A percentile compares a stretch with the other conserved stretches of the same genome.
These are phyloP conservation scores for Panthera uncia DNA, from an alignment of 2,113 vertebrate species.

Conservation along the genomic window DNA sequence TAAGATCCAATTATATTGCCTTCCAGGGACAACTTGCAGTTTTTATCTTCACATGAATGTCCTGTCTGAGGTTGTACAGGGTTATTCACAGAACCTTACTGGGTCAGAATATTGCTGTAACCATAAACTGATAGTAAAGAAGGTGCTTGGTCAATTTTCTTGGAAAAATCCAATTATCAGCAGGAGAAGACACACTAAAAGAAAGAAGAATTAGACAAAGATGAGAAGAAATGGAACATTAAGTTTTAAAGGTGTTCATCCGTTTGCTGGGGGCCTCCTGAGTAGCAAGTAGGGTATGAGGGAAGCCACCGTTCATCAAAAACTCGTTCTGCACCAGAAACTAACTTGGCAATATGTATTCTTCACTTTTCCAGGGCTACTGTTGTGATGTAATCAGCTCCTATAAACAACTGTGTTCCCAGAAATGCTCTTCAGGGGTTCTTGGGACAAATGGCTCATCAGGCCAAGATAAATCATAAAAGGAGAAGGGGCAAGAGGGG, in stretches of 20 bases:
- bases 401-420: conserved; percentile 35
- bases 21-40: conserved; percentile 64
- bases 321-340: background rate
- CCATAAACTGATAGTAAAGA: background rate
- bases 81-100: conserved; percentile 70
- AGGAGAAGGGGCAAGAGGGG: background rate
- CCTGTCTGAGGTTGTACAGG: conserved; percentile 67
- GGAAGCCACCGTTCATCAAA: background rate
- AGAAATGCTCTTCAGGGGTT: background rate
- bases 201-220: background rate
- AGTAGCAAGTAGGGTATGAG: background rate
- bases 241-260: background rate
- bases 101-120: conserved; percentile 59
- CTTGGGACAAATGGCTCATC: conserved; percentile 21
- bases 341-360: background rate
- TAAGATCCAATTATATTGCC: conserved; percentile 70
- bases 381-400: background rate
- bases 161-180: background rate
- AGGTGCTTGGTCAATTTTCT: conserved; percentile 30
- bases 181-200: conserved; percentile 29
- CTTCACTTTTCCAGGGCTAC: background rate
- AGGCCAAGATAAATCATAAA: background rate
- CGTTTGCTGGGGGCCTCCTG: background rate
- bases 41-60: conserved; percentile 68
- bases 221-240: background rate